A percentile compares a stretch with the other conserved stretches of the same genome.
Evolutionary conservation across 2,113 vertebrate species (phyloP).

Genomic region (Columbina picui): DNA sequence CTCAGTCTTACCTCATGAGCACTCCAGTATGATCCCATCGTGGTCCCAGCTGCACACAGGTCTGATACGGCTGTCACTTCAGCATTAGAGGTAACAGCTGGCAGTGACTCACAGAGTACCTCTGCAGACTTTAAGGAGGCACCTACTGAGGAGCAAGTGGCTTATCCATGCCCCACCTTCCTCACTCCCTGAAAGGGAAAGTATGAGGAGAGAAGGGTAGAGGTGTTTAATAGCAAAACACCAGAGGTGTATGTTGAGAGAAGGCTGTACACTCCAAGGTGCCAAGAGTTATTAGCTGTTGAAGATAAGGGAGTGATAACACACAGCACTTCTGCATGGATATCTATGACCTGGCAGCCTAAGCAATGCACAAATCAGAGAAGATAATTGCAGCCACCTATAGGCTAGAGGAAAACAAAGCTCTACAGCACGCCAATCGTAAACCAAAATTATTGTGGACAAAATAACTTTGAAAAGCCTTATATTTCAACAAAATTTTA

Average conservation of each 20-base stretch:
- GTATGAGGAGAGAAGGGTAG: background rate
- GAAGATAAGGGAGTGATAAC: background rate
- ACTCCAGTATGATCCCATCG: conserved; percentile 56
- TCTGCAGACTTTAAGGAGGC: background rate
- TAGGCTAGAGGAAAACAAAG: background rate
- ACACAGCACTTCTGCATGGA: background rate
- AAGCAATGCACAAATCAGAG: background rate
- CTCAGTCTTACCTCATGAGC: background rate
- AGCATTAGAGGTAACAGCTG: background rate
- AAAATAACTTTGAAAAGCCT: background rate
- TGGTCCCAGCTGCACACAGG: background rate
- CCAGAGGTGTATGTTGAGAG: background rate
- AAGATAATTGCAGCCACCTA: background rate
- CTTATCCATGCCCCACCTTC: conserved; percentile 21
- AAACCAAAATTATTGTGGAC: background rate
- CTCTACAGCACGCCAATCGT: background rate
- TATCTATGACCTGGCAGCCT: background rate
- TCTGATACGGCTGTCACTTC: background rate
- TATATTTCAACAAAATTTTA: background rate
- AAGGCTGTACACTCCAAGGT: background rate
- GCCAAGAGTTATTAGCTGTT: background rate
- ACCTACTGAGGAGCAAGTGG: background rate
- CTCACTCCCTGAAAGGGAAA: conserved; percentile 12
- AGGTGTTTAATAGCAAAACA: background rate
- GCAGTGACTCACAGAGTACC: background rate